These are phyloP conservation scores for Spatulosminthurus flaviceps DNA, from an alignment of 2,888 invertebrate genomes.

Conservation along the genomic window DNA sequence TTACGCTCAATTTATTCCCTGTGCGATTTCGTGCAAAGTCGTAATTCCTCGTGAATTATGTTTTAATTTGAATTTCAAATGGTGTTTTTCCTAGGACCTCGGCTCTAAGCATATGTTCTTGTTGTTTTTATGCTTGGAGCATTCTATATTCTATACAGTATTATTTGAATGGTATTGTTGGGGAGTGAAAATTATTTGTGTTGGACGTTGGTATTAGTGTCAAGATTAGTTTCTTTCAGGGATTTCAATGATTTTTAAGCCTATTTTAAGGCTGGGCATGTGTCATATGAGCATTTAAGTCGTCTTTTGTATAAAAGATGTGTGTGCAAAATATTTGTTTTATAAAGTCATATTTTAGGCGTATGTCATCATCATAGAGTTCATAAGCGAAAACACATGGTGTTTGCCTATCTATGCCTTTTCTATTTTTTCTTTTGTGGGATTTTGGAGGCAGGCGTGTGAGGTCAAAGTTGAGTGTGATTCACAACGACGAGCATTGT, in stretches of 20 bases:
- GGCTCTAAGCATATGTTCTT: no score
- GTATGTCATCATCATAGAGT: no score
- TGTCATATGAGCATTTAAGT: background rate
- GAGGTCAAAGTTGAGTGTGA: constrained; percentile 4
- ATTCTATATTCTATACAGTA: no score
- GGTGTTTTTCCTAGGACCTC: background rate
- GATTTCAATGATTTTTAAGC: background rate
- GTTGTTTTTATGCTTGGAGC: no score
- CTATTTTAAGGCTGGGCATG: background rate
- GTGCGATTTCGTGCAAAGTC: background rate
- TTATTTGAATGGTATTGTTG: no score
- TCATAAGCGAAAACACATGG: no score
- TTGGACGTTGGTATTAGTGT: background rate
- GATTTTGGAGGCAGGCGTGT: background rate
- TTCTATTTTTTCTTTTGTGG: background rate
- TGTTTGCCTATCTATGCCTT: background rate
- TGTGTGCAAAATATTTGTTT: no score
- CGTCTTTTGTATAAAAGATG: background rate
- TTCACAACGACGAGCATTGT: background rate
- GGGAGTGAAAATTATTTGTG: no score
- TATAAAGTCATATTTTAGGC: no score
- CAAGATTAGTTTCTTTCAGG: background rate
- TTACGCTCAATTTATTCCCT: background rate
- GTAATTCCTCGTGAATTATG: constrained; percentile 6
- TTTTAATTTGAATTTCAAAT: constrained; percentile 4